Base-by-base conservation (phyloP, 2,113 vertebrate genomes). In the Melanotaenia duboulayi region DNA sequence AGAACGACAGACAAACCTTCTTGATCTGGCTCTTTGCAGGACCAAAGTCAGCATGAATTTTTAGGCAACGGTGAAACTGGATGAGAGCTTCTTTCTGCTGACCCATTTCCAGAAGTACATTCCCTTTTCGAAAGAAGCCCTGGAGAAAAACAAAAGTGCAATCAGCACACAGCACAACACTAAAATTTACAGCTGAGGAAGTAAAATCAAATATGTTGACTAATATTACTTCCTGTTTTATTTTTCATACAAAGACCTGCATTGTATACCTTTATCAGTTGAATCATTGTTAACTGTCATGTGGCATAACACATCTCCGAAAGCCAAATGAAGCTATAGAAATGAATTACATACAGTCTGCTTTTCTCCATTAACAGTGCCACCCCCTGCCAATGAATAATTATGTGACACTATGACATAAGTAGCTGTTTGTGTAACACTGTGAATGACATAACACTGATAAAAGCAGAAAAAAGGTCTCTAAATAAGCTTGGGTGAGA, bases 41-140 rank as follows among this genome's bases (percentile, higher is more conserved):
- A 49, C 78, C 73, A 83, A 95, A 97, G 57, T 92, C 85, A 16
- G 93, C 83, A 71, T 91, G 94, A 48, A 96, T 91, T 19, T 76
- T 90, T 65, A 97, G 94, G 87, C 96, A 97, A 63, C 57, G 93
- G 5, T 95, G 88, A 85, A 94, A 96, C 0, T 93, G 93, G 74
- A 93, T 24, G 61, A 96, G 90, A 32, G 96, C 95, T 67, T 96
- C 93, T 0, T 86, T 91, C 85, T 87, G 93, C 65, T 88, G 91
- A 55, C 94, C 95, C 93, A 96, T 93, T 78, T 94, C 91, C 90
- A 95, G 81, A 61, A 97, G 92, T 10, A 94, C 90, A 76, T 94
- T 95, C 79, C 95, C 96, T 90, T 96, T 97, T 74, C 89, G 93
- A 89, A 95, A 96, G 77, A 94, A 95, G 56, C 87, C 94, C 96